phyloP scores from a whole-genome alignment of 2,113 vertebrate species.

The Poecilia latipinna region DNA sequence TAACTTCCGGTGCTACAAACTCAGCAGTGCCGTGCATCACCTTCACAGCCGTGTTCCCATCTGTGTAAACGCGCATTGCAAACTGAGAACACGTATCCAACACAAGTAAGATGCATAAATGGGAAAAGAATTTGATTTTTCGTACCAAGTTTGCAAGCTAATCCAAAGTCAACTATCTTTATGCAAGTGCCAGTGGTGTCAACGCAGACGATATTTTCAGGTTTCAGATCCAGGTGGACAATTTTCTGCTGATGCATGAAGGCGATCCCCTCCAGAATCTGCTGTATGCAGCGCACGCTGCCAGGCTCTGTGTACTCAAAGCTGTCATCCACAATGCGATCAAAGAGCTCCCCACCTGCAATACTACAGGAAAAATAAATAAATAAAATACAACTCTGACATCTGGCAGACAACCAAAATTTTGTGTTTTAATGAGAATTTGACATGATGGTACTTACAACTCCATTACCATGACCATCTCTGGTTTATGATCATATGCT shows the following conservation, averaged over 20 bases:
- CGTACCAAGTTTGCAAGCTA: slow-evolving; percentile 88
- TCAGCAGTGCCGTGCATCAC: slow-evolving; percentile 89
- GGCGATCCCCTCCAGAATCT: slow-evolving; percentile 90
- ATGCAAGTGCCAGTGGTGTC: slow-evolving; percentile 87
- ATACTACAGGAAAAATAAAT: slow-evolving; percentile 78
- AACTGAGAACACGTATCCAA: not conserved
- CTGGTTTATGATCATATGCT: slow-evolving; percentile 81
- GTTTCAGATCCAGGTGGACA: slow-evolving; percentile 94
- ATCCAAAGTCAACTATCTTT: slow-evolving; percentile 98
- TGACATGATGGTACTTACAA: slow-evolving; percentile 78
- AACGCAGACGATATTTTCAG: slow-evolving; percentile 95
- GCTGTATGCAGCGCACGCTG: slow-evolving; percentile 87
- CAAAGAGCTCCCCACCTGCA: slow-evolving; percentile 93
- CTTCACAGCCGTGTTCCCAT: slow-evolving; percentile 74
- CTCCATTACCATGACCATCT: slow-evolving; percentile 91
- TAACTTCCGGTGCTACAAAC: slow-evolving; percentile 91
- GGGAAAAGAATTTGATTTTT: not conserved
- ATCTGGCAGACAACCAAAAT: not conserved
- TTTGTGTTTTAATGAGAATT: not conserved
- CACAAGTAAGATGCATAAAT: not conserved
- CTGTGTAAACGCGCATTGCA: slow-evolving; percentile 57
- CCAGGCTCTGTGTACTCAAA: slow-evolving; percentile 89
- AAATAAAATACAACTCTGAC: slow-evolving; percentile 5
- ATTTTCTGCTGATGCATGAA: slow-evolving; percentile 93
- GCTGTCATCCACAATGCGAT: slow-evolving; percentile 92